These are phyloP conservation scores for Semicossyphus pulcher DNA, from an alignment of 2,113 vertebrate genomes.

Conservation along the genomic window DNA sequence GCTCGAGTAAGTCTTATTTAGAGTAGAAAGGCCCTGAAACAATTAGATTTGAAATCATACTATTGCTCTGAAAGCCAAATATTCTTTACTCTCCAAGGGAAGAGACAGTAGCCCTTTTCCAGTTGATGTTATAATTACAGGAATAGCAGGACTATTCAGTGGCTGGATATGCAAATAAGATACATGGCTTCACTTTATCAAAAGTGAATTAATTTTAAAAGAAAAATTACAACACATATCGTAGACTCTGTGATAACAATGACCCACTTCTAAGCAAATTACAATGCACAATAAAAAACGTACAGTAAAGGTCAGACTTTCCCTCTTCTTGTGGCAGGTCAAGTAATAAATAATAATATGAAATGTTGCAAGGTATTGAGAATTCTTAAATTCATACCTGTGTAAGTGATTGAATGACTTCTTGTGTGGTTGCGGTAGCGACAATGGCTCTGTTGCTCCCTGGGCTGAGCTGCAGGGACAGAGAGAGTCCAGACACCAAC, in stretches of 20 bases:
- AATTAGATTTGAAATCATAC: slow-evolving; percentile 49
- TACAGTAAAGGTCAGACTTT: not conserved
- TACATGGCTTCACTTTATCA: slow-evolving; percentile 48
- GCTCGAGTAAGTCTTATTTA: slow-evolving; percentile 60
- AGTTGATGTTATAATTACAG: slow-evolving; percentile 74
- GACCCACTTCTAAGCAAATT: slow-evolving; percentile 17
- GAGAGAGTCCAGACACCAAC: slow-evolving; percentile 92
- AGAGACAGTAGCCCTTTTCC: slow-evolving; percentile 38
- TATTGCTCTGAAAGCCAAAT: slow-evolving; percentile 53
- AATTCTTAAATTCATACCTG: slow-evolving; percentile 84
- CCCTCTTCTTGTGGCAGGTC: not conserved
- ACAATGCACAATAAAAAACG: not conserved
- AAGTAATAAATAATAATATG: not conserved
- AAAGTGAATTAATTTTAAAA: slow-evolving; percentile 51
- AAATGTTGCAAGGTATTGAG: not conserved
- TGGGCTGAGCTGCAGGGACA: slow-evolving; percentile 89
- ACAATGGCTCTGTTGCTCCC: slow-evolving; percentile 87
- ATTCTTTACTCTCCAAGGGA: slow-evolving; percentile 46
- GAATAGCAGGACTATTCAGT: slow-evolving; percentile 51
- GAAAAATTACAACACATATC: slow-evolving; percentile 31
- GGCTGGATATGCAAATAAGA: slow-evolving; percentile 70
- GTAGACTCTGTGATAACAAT: slow-evolving; percentile 31
- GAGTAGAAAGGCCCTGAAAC: slow-evolving; percentile 50
- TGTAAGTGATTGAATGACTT: slow-evolving; percentile 88
- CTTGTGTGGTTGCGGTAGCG: slow-evolving; percentile 88